Evolutionary conservation across 2,888 invertebrate genomes (phyloP).

Genomic region (Meliscaeva auricollis): DNA sequence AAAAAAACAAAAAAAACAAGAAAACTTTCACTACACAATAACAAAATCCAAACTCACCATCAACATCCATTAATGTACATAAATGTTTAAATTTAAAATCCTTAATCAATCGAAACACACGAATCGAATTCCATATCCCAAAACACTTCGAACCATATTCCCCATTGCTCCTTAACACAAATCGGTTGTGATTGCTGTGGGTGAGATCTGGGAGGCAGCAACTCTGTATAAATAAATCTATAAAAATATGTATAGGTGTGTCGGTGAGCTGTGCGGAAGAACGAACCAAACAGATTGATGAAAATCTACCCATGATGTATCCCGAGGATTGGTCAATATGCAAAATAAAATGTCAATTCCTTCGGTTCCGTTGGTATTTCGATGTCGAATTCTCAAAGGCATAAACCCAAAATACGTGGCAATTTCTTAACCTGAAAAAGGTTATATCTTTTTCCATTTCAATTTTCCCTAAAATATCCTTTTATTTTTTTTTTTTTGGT

Average conservation of each 20-base stretch:
- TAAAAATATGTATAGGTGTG: not conserved
- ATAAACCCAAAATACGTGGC: conserved; percentile 69
- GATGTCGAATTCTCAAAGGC: conserved; percentile 46
- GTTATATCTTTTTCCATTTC: conserved; percentile 72
- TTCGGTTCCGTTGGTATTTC: conserved; percentile 34
- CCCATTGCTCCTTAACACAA: conserved; percentile 51
- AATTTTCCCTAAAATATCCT: conserved; percentile 62
- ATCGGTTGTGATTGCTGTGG: conserved; percentile 63
- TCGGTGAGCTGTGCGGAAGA: conserved; percentile 1
- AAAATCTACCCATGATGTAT: conserved; percentile 59
- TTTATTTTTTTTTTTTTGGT: conserved; percentile 13
- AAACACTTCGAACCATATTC: conserved; percentile 60
- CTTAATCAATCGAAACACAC: conserved; percentile 73
- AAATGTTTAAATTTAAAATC: conserved; percentile 74
- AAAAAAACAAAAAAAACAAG: conserved; percentile 28
- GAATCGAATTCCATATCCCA: conserved; percentile 55
- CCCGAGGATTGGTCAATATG: conserved; percentile 72
- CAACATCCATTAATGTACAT: conserved; percentile 66
- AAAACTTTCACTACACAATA: conserved; percentile 30
- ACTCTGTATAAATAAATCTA: conserved; percentile 22
- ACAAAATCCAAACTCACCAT: conserved; percentile 64
- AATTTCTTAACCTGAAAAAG: conserved; percentile 73
- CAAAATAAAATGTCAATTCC: conserved; percentile 76
- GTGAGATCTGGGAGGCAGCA: not conserved
- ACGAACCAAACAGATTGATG: conserved; percentile 57